Conservation (phyloP, 1,140 invertebrate genomes). For the Trigoniulus corallinus region DNA sequence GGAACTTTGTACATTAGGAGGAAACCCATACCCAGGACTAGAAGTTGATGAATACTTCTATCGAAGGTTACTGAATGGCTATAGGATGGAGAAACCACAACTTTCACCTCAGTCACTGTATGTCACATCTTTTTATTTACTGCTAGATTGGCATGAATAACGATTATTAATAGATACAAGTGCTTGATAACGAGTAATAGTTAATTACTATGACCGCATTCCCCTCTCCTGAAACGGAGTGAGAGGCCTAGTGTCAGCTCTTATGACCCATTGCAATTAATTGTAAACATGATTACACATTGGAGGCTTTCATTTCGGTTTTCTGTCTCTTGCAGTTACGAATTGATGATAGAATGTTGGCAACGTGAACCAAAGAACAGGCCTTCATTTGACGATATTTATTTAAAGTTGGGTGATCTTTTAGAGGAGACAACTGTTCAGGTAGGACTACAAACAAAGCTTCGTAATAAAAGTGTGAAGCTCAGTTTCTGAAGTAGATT, state of each 20-base stretch:
- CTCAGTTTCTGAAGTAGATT: conserved; percentile 7
- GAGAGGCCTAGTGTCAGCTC: too few relatives aligned
- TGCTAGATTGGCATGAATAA: neutral
- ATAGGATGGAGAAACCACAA: conserved; percentile 66
- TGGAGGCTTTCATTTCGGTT: neutral
- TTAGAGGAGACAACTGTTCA: conserved; percentile 62
- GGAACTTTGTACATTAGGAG: conserved; percentile 29
- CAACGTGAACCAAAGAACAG: conserved; percentile 50
- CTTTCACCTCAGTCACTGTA: conserved; percentile 58
- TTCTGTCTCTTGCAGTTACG: conserved; percentile 37
- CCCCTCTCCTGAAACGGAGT: too few relatives aligned
- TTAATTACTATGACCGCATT: neutral
- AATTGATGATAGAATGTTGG: conserved; percentile 77
- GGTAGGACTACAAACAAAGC: conserved; percentile 29
- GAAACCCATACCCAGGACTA: conserved; percentile 30
- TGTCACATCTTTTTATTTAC: conserved; percentile 16
- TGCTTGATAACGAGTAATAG: neutral
- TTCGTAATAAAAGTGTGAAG: neutral
- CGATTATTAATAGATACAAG: neutral
- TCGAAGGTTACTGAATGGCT: conserved; percentile 58
- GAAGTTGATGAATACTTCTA: conserved; percentile 50
- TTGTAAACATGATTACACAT: conserved; percentile 4
- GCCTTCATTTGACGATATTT: conserved; percentile 58
- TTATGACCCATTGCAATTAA: too few relatives aligned
- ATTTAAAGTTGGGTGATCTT: conserved; percentile 52